These are phyloP conservation scores for Zonotrichia albicollis DNA, from an alignment of 2,797 vertebrate genomes.

Conservation along the genomic window DNA sequence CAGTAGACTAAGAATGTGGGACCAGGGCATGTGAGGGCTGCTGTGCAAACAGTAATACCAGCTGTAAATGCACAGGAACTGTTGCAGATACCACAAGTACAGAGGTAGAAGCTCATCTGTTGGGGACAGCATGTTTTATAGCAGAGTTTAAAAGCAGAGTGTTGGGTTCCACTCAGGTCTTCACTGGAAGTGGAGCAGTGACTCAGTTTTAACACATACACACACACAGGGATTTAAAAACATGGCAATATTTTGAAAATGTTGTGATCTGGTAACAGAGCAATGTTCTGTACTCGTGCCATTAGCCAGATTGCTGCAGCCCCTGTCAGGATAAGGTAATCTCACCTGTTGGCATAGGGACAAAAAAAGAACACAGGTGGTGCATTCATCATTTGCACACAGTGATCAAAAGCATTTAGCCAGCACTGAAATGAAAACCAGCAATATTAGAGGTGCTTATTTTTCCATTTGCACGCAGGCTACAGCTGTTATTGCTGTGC, in stretches of 20 bases:
- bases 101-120: background rate
- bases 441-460: background rate
- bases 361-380: background rate
- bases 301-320: background rate
- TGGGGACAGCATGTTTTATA: background rate
- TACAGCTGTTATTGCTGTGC: background rate
- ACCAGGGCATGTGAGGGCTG: background rate
- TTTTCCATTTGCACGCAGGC: background rate
- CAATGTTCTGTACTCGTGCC: background rate
- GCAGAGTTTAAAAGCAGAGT: background rate
- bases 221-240: background rate
- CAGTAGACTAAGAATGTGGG: background rate
- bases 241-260: background rate
- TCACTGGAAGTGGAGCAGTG: background rate
- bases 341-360: background rate
- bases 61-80: background rate
- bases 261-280: background rate
- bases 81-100: background rate
- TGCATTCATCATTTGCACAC: background rate
- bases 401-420: background rate
- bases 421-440: background rate
- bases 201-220: background rate
- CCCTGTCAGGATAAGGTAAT: background rate
- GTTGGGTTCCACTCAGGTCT: background rate
- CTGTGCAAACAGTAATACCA: background rate